Evolutionary conservation across 1,140 invertebrate species (phyloP).

Genomic region (Rhopalosiphum maidis): DNA sequence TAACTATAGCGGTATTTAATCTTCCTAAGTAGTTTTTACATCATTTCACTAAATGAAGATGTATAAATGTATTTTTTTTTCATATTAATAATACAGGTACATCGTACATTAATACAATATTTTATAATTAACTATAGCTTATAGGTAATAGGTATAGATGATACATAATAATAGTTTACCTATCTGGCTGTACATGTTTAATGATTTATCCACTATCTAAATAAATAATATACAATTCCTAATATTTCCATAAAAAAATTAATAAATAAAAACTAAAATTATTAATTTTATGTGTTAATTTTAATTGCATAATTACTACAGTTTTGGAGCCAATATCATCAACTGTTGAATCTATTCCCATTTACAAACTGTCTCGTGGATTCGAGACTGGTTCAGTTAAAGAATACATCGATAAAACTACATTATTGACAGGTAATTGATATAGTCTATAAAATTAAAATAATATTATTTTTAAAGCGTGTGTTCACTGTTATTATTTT

Average conservation of each 20-base stretch:
- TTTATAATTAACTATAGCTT: neutral
- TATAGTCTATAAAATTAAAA: neutral
- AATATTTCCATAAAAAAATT: neutral
- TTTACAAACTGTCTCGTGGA: constrained; percentile 47
- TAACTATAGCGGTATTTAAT: neutral
- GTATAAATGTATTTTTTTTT: neutral
- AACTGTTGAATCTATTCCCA: constrained; percentile 52
- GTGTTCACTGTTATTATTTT: neutral
- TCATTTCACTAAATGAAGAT: neutral
- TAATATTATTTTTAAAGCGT: neutral
- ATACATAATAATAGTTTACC: neutral
- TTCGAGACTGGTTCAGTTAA: constrained; percentile 1
- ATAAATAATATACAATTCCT: neutral
- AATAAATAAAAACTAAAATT: neutral
- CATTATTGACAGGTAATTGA: constrained; percentile 30
- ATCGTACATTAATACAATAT: too few species aligned
- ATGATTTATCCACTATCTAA: neutral
- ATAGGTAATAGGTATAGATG: neutral
- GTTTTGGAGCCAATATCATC: constrained; percentile 52
- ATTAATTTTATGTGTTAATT: neutral
- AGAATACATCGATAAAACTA: constrained; percentile 25
- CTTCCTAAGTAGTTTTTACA: neutral
- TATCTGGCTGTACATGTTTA: neutral
- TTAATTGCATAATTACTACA: neutral
- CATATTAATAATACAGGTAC: neutral